These are phyloP conservation scores for Calameuta pallipes DNA, from an alignment of 2,888 invertebrate genomes.

Conservation along the genomic window DNA sequence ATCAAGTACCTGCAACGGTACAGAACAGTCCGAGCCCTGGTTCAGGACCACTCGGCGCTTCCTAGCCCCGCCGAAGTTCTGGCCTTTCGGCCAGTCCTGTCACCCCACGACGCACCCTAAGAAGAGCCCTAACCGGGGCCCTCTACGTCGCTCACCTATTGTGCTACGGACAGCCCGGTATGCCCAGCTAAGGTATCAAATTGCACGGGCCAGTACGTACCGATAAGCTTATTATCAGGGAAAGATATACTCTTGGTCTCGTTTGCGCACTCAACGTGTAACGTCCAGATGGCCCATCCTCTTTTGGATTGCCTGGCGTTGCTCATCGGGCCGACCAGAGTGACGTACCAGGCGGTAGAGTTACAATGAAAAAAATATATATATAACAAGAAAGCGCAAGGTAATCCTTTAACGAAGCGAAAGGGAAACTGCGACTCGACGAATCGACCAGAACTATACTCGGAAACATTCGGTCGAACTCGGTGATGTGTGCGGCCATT, in stretches of 20 bases:
- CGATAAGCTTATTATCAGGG: neutral
- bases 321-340: neutral
- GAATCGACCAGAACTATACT: neutral
- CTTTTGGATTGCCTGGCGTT: neutral
- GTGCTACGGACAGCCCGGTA: constrained; percentile 35
- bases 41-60: constrained; percentile 58
- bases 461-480: neutral
- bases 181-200: constrained; percentile 29
- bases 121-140: constrained; percentile 55
- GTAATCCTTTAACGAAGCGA: neutral
- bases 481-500: neutral
- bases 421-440: neutral
- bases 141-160: constrained; percentile 53
- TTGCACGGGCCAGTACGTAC: neutral
- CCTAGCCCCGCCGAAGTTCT: constrained; percentile 63
- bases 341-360: neutral
- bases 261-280: neutral
- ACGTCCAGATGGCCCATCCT: neutral
- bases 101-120: constrained; percentile 58
- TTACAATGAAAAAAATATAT: neutral
- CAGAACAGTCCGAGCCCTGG: constrained; percentile 58
- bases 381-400: neutral
- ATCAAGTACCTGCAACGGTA: constrained; percentile 60
- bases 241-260: neutral
- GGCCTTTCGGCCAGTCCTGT: constrained; percentile 57